phyloP scores from a whole-genome alignment of 2,797 vertebrate species.

The Phrynocephalus vlangalii region DNA sequence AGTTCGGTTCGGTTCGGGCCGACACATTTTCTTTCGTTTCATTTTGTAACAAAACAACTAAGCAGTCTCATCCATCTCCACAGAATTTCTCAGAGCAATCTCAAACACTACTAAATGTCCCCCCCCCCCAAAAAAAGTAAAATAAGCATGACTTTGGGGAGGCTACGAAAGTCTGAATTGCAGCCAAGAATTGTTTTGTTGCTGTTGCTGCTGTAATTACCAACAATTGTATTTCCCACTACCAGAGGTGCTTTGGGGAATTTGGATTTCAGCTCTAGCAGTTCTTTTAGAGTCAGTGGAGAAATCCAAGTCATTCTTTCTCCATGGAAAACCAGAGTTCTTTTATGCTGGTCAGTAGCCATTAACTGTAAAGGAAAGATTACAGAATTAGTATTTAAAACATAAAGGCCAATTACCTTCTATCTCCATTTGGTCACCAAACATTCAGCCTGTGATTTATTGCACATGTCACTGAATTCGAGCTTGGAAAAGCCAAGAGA shows the following conservation, averaged over 20 bases:
- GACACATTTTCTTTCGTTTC: too few relatives aligned
- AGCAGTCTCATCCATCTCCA: neutral
- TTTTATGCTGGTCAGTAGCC: slow-evolving; percentile 62
- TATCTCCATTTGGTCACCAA: neutral
- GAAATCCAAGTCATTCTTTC: slow-evolving; percentile 82
- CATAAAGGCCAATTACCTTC: neutral
- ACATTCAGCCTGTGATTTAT: neutral
- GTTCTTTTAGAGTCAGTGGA: slow-evolving; percentile 78
- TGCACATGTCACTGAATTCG: neutral
- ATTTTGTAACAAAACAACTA: neutral
- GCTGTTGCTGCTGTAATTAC: slow-evolving; percentile 56
- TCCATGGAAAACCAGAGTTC: slow-evolving; percentile 76
- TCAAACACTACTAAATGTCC: too few relatives aligned
- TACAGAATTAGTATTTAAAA: neutral
- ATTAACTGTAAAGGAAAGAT: slow-evolving; percentile 66
- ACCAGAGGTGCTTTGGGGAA: slow-evolving; percentile 80
- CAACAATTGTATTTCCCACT: slow-evolving; percentile 86
- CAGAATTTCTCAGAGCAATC: neutral
- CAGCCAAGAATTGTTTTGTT: neutral
- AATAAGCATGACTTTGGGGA: neutral
- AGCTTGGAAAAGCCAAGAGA: too few relatives aligned
- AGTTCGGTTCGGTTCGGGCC: too few relatives aligned
- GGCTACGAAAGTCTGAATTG: neutral
- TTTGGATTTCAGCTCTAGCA: slow-evolving; percentile 78
- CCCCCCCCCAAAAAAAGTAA: neutral